A percentile compares a stretch with the other conserved stretches of the same genome.
phyloP scores from a whole-genome alignment of 2,797 vertebrate species.

The Neosalanx taihuensis region DNA sequence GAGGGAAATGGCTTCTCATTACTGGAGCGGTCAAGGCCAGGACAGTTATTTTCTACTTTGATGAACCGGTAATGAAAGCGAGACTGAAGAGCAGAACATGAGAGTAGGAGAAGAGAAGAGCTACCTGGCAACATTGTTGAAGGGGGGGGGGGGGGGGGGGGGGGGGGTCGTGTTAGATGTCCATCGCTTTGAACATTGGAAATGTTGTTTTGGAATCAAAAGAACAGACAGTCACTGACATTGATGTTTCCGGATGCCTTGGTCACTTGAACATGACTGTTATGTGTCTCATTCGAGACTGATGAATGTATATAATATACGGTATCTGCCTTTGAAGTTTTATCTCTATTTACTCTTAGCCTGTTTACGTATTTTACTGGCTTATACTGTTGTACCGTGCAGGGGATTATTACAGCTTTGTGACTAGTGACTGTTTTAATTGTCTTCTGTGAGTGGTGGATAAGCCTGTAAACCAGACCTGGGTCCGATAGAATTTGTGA shows the following conservation, averaged over 20 bases:
- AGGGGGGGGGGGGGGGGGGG: conserved; percentile 24
- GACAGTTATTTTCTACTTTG: conserved; percentile 71
- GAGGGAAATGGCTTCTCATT: conserved; percentile 56
- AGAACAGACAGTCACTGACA: conserved; percentile 30
- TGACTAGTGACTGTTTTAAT: conserved; percentile 33
- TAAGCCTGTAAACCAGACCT: neutral
- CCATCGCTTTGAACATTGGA: conserved; percentile 2
- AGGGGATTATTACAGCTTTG: conserved; percentile 3
- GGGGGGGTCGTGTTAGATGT: conserved; percentile 12
- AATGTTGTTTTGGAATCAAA: conserved; percentile 9
- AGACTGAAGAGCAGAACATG: conserved; percentile 49
- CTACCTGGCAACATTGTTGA: conserved; percentile 35
- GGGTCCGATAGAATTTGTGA: neutral
- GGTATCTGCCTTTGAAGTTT: conserved; percentile 55
- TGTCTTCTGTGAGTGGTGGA: conserved; percentile 23
- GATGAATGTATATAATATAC: conserved; percentile 57
- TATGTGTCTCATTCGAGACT: conserved; percentile 65
- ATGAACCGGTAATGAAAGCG: conserved; percentile 71
- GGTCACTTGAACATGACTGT: conserved; percentile 65
- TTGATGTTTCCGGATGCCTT: conserved; percentile 52
- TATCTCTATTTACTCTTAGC: conserved; percentile 40
- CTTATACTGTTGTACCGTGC: conserved; percentile 54
- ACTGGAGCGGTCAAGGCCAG: conserved; percentile 44
- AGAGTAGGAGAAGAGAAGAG: conserved; percentile 18
- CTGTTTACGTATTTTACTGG: conserved; percentile 47